Base-by-base conservation (phyloP, 2,797 vertebrate genomes). In the Enteromius afrohamiltoni region DNA sequence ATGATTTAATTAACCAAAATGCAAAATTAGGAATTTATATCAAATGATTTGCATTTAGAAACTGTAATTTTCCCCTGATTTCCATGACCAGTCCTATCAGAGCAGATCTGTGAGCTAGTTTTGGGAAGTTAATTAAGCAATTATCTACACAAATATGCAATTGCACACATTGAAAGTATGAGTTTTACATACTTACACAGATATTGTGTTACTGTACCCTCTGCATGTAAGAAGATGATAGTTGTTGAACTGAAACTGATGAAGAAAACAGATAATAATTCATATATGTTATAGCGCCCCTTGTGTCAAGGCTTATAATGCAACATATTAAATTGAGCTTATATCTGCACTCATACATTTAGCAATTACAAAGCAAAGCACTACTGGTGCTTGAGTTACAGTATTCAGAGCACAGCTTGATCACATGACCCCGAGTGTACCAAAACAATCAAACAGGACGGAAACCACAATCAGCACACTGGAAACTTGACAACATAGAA, bases 401-500 rank as follows among this genome's bases (percentile, higher is more conserved):
- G 45, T 53, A 14, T 68, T 37, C 3, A 3, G 55, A 6, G 23
- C 34, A 21, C 51, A 80, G 37, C 6, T 1, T 58, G 65, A 70
- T 80, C 79, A 21, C 51, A 45, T 73, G 53, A 81, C 53, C 40
- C 6, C 62, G 40, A 49, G 19, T 37, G 10, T 82, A 64, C 70
- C 31, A 31, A 81, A 81, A 23, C 40, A 62, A 64, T 71, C 40
- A 73, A 51, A 55, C 34, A 69, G 49, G 34, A 69, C 17, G 21
- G 47, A 26, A 68, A 68, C 8, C 51, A 76, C 45, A 76, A 55
- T 29, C 60, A 42, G 47, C 75, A 49, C 62, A 55, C 60, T 42
- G 47, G 62, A 83, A 77, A 69, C 62, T 45, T 11, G 73, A 77
- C 73, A 68, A 58, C 31, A 76, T 67, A 26, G 21, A 53, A 53